Conservation (phyloP, 1,140 invertebrate genomes). For the Physella acuta region DNA sequence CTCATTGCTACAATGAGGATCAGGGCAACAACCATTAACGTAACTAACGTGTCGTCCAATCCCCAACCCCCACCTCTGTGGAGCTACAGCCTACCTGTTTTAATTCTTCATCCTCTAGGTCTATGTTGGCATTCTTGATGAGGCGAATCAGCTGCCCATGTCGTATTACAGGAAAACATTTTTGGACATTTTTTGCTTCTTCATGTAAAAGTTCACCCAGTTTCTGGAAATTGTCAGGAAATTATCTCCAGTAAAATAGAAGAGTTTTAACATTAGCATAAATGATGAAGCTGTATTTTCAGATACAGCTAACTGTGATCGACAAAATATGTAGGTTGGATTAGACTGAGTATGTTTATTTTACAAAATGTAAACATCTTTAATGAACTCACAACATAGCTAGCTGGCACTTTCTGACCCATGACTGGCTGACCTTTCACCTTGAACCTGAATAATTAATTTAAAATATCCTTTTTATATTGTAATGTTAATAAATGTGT, state of each 20-base stretch:
- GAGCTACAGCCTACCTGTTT: conserved; percentile 61
- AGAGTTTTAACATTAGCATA: too few species aligned
- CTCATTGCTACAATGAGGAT: too few species aligned
- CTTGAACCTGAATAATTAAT: conserved; percentile 47
- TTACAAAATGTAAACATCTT: too few species aligned
- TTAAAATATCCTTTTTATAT: too few species aligned
- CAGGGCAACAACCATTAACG: background rate
- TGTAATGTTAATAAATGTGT: too few species aligned
- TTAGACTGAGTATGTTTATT: too few species aligned
- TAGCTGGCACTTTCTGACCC: conserved; percentile 92
- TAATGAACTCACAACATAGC: conserved; percentile 74
- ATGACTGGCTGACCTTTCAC: conserved; percentile 70
- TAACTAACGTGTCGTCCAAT: background rate
- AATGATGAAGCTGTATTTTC: too few species aligned
- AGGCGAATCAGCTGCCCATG: conserved; percentile 42
- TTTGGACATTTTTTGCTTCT: conserved; percentile 80
- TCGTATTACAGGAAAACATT: conserved; percentile 59
- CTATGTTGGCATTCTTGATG: conserved; percentile 36
- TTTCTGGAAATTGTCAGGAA: conserved; percentile 37
- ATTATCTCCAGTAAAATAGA: background rate
- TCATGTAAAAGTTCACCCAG: conserved; percentile 67
- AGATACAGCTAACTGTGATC: too few species aligned
- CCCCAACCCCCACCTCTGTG: background rate
- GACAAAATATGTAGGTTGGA: too few species aligned
- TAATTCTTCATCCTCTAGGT: conserved; percentile 85